Percentiles rank a stretch among this genome's conserved stretches.
These are phyloP conservation scores for Mus caroli DNA, from an alignment of 2,797 vertebrate genomes.

Conservation along the genomic window DNA sequence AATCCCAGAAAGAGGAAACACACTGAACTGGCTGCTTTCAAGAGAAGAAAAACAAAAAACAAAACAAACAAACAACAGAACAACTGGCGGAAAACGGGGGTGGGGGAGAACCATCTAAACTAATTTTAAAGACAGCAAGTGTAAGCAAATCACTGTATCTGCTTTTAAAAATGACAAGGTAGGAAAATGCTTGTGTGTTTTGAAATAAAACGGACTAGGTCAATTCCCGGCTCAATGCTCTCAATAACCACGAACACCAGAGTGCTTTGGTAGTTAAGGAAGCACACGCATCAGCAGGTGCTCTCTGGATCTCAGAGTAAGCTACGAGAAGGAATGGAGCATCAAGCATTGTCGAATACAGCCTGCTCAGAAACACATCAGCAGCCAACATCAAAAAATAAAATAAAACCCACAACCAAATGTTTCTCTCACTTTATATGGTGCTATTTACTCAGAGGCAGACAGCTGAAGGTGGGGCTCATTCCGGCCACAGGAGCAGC, in stretches of 20 bases:
- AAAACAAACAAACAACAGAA: slow-evolving; percentile 64
- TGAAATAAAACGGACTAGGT: slow-evolving; percentile 79
- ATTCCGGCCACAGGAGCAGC: not conserved
- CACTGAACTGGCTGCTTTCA: slow-evolving; percentile 40
- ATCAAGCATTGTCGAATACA: not conserved
- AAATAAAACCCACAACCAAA: slow-evolving; percentile 54
- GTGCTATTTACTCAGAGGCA: slow-evolving; percentile 44
- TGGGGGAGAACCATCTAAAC: slow-evolving; percentile 70
- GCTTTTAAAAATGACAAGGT: slow-evolving; percentile 84
- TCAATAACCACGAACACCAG: slow-evolving; percentile 84
- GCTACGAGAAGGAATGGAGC: slow-evolving; percentile 62
- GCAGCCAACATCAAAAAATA: not conserved
- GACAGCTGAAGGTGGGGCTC: not conserved
- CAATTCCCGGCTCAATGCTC: slow-evolving; percentile 82
- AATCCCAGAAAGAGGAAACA: slow-evolving; percentile 50
- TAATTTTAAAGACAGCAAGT: slow-evolving; percentile 80
- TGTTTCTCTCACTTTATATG: not conserved
- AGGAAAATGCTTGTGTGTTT: slow-evolving; percentile 83
- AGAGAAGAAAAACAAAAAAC: slow-evolving; percentile 66
- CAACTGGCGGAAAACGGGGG: not conserved
- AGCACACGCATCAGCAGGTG: slow-evolving; percentile 72
- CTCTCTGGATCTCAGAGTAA: slow-evolving; percentile 79
- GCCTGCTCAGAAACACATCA: slow-evolving; percentile 39
- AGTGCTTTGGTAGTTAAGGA: slow-evolving; percentile 75
- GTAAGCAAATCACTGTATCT: slow-evolving; percentile 85